These are phyloP conservation scores for Arctia plantaginis DNA, from an alignment of 2,888 invertebrate genomes.

Conservation along the genomic window DNA sequence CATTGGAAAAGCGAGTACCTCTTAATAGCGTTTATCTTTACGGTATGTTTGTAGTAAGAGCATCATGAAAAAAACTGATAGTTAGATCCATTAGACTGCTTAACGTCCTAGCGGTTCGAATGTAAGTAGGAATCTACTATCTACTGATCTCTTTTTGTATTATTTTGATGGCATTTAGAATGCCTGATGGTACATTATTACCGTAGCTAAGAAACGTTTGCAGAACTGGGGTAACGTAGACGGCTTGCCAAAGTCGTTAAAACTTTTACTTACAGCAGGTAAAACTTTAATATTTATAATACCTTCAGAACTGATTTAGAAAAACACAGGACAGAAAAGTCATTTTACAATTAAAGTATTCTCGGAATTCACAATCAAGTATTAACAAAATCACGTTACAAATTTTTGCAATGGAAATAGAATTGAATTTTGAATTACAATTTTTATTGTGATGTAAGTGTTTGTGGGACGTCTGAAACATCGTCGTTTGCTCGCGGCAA, in stretches of 20 bases:
- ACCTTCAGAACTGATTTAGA: not conserved
- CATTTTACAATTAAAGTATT: not conserved
- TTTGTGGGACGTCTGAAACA: not conserved
- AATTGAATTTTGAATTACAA: not conserved
- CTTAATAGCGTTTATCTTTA: not conserved
- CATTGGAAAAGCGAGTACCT: too few species aligned
- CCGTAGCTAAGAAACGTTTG: not conserved
- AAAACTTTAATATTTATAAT: constrained; percentile 5
- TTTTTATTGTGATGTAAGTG: not conserved
- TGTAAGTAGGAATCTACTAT: not conserved
- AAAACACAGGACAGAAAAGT: not conserved
- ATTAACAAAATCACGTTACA: not conserved
- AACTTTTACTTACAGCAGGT: not conserved
- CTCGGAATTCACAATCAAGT: not conserved
- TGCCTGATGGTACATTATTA: not conserved
- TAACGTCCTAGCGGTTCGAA: not conserved
- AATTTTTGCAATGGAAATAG: not conserved
- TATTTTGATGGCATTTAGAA: not conserved
- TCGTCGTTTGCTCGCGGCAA: not conserved
- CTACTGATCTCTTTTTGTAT: not conserved
- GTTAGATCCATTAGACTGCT: too few species aligned
- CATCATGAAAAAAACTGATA: too few species aligned
- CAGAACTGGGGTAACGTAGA: not conserved
- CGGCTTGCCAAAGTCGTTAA: constrained; percentile 6
- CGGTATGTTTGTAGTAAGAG: not conserved